Conservation (phyloP, 2,797 vertebrate species). For the Aulostomus chinensis region DNA sequence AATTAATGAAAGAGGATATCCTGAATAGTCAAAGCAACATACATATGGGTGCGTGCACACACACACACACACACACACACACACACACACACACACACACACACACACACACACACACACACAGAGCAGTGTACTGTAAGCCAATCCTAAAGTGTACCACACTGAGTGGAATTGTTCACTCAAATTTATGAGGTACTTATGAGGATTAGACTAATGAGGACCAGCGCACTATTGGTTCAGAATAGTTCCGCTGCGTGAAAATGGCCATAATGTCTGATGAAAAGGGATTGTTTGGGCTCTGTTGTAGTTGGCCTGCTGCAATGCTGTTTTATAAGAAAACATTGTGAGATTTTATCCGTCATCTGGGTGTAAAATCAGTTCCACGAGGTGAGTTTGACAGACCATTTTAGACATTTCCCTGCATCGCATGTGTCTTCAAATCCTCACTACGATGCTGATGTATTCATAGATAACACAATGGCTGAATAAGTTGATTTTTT, state of each 20-base stretch:
- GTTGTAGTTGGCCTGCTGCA: slow-evolving; percentile 41
- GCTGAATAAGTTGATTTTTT: not conserved
- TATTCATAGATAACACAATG: not conserved
- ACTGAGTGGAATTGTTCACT: not conserved
- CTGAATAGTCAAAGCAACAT: too few relatives aligned
- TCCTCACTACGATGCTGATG: too few relatives aligned
- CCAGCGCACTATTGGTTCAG: not conserved
- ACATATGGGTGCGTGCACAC: too few relatives aligned
- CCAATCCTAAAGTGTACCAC: too few relatives aligned
- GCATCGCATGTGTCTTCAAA: too few relatives aligned
- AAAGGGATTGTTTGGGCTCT: slow-evolving; percentile 42
- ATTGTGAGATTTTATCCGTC: slow-evolving; percentile 48
- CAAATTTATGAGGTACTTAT: slow-evolving; percentile 1
- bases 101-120: too few relatives aligned
- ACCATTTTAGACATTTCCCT: too few relatives aligned
- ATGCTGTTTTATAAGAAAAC: slow-evolving; percentile 33
- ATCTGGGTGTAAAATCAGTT: slow-evolving; percentile 25
- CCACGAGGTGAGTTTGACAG: slow-evolving; percentile 17
- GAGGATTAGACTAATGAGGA: too few relatives aligned
- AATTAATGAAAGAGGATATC: too few relatives aligned
- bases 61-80: too few relatives aligned
- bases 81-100: too few relatives aligned
- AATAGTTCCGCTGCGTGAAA: slow-evolving; percentile 37
- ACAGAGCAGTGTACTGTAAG: too few relatives aligned
- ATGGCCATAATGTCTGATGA: slow-evolving; percentile 48